phyloP scores from a whole-genome alignment of 2,888 invertebrate species.

The Dryococelus australis region DNA sequence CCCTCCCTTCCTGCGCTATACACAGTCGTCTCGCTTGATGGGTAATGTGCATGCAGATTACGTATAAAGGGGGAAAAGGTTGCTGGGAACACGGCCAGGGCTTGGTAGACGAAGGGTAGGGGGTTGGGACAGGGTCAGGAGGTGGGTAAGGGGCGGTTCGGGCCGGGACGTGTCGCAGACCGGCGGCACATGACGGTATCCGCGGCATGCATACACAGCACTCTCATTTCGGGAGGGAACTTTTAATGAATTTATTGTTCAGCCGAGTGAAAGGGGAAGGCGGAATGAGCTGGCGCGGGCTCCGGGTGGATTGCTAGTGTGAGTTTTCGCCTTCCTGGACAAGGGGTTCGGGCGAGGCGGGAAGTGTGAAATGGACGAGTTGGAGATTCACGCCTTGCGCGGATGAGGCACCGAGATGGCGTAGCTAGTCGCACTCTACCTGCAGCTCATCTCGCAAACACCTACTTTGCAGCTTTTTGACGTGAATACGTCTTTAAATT shows the following conservation, averaged over 20 bases:
- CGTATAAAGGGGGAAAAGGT: background rate
- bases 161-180: background rate
- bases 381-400: background rate
- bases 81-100: background rate
- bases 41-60: slow-evolving; percentile 5
- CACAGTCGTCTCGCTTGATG: slow-evolving; percentile 7
- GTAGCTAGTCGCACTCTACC: background rate
- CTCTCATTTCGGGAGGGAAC: slow-evolving; percentile 1
- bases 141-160: background rate
- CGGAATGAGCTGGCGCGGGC: background rate
- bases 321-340: background rate
- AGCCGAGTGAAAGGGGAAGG: slow-evolving; percentile 3
- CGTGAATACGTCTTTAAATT: too few species aligned
- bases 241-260: slow-evolving; percentile 16
- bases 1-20: background rate
- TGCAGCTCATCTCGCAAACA: background rate
- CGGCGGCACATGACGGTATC: background rate
- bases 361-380: background rate
- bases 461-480: background rate
- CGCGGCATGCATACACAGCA: slow-evolving; percentile 2
- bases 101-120: too few species aligned
- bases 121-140: background rate
- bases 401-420: background rate
- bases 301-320: background rate
- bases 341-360: background rate